Evolutionary conservation across 2,888 invertebrate genomes (phyloP).

Genomic region (Sinhomidia bicolor): DNA sequence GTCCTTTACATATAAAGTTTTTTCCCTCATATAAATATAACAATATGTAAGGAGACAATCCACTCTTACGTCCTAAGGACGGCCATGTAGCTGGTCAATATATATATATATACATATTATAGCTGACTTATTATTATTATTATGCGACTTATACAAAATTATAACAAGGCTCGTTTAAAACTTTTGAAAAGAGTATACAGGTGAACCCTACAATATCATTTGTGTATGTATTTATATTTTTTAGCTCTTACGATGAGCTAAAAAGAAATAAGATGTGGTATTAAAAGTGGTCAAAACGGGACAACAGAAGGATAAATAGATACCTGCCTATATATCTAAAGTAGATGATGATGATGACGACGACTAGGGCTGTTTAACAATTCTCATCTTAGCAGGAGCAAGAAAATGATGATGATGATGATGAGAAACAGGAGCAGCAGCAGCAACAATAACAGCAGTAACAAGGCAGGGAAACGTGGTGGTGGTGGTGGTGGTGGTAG

Average conservation of each 20-base stretch:
- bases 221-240: not conserved
- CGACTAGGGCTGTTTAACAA: constrained; percentile 43
- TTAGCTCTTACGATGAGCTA: not conserved
- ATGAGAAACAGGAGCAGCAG: constrained; percentile 9
- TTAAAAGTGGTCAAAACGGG: constrained; percentile 45
- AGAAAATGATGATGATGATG: not conserved
- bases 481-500: no score
- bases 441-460: not conserved
- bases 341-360: constrained; percentile 18
- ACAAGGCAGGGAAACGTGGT: constrained; percentile 16
- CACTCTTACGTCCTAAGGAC: not conserved
- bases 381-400: constrained; percentile 28
- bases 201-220: no score
- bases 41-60: not conserved
- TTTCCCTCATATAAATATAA: not conserved
- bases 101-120: no score
- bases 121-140: no score
- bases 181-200: no score
- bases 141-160: no score
- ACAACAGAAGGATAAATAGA: constrained; percentile 39
- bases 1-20: constrained; percentile 52
- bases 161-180: no score
- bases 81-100: no score
- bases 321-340: not conserved
- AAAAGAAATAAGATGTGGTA: not conserved